Evolutionary conservation across 2,113 vertebrate species (phyloP).

Genomic region (Leuciscus idus): DNA sequence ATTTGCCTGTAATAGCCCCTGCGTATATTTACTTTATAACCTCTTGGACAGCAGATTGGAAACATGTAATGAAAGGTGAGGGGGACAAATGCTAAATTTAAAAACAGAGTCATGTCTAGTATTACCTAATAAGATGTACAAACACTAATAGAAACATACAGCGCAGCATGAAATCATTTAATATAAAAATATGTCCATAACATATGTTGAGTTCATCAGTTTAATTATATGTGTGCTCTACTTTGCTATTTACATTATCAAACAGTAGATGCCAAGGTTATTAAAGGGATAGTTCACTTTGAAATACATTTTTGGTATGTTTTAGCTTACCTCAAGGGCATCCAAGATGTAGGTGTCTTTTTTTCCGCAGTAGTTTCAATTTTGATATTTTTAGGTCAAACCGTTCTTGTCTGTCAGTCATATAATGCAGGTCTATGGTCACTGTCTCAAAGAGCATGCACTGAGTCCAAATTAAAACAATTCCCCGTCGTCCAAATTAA

Average conservation of each 20-base stretch:
- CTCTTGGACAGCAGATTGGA: conserved; percentile 48
- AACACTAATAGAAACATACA: conserved; percentile 4
- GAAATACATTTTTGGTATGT: no score
- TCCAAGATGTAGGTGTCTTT: no score
- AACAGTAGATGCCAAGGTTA: neutral
- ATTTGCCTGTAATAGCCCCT: conserved; percentile 10
- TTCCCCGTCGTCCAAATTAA: no score
- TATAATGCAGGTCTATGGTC: no score
- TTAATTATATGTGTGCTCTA: conserved; percentile 1
- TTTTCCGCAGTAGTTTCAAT: no score
- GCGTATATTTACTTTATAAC: conserved; percentile 51
- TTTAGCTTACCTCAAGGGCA: no score
- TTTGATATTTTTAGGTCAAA: no score
- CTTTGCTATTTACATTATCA: neutral
- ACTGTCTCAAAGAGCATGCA: no score
- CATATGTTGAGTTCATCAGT: neutral
- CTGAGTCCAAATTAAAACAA: no score
- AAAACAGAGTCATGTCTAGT: conserved; percentile 27
- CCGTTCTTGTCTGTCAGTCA: no score
- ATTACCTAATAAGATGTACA: conserved; percentile 13
- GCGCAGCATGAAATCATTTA: neutral
- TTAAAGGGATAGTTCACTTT: no score
- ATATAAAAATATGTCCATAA: neutral
- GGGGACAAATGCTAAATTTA: conserved; percentile 52
- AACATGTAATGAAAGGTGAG: conserved; percentile 53